phyloP scores from a whole-genome alignment of 2,888 invertebrate species.

The Sesamia inferens region DNA sequence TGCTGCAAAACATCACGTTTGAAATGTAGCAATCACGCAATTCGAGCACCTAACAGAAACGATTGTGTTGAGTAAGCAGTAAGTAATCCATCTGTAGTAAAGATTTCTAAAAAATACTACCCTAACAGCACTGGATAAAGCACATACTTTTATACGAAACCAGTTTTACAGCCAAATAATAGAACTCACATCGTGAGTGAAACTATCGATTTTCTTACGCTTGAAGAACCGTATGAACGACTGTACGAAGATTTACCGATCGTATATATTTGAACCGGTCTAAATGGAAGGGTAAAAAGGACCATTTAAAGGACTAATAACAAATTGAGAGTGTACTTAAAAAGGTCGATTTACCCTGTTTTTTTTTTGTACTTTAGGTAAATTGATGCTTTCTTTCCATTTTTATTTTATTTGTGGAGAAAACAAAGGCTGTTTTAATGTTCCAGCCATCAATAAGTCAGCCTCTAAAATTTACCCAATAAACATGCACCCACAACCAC shows the following conservation, averaged over 20 bases:
- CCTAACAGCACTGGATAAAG: neutral
- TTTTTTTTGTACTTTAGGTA: slow-evolving; percentile 42
- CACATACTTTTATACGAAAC: slow-evolving; percentile 8
- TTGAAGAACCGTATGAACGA: slow-evolving; percentile 38
- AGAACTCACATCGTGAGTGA: slow-evolving; percentile 16
- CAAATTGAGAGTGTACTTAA: slow-evolving; percentile 55
- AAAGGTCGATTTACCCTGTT: slow-evolving; percentile 48
- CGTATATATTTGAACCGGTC: slow-evolving; percentile 50
- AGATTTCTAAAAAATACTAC: neutral
- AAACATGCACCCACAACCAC: neutral
- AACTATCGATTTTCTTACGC: slow-evolving; percentile 33
- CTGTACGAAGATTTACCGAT: slow-evolving; percentile 52
- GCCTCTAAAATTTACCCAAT: neutral
- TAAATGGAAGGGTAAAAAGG: slow-evolving; percentile 50
- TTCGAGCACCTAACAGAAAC: neutral
- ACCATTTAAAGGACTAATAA: slow-evolving; percentile 55
- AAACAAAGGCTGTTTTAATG: slow-evolving; percentile 2
- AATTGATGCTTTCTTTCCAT: slow-evolving; percentile 19
- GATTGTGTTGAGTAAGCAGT: neutral
- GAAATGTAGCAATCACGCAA: neutral
- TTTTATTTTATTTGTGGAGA: slow-evolving; percentile 4
- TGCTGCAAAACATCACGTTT: neutral
- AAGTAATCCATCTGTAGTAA: neutral
- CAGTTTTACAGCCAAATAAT: slow-evolving; percentile 35
- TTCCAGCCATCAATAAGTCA: too few relatives aligned